phyloP scores from a whole-genome alignment of 2,113 vertebrate genomes.

The Macquaria ambigua region DNA sequence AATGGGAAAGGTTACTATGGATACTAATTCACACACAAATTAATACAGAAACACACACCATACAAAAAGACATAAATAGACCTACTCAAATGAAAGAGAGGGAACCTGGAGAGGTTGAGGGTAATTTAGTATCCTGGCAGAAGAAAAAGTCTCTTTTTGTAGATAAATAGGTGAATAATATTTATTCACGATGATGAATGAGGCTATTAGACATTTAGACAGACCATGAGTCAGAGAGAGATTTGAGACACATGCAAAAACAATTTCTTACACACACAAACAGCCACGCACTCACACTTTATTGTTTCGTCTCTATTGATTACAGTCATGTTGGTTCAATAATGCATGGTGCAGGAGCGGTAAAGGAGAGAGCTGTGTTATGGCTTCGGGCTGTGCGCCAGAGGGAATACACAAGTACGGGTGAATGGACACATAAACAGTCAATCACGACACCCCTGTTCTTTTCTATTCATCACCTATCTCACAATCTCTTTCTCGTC shows the following conservation, averaged over 20 bases:
- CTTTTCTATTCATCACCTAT: constrained; percentile 32
- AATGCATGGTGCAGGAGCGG: constrained; percentile 53
- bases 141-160: constrained; percentile 43
- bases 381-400: constrained; percentile 28
- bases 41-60: constrained; percentile 40
- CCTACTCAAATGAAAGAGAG: constrained; percentile 23
- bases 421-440: constrained; percentile 42
- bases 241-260: constrained; percentile 50
- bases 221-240: constrained; percentile 46
- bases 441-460: constrained; percentile 34
- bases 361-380: constrained; percentile 33
- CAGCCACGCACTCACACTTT: constrained; percentile 25
- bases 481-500: constrained; percentile 32
- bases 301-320: constrained; percentile 57
- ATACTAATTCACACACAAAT: constrained; percentile 48
- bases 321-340: constrained; percentile 65
- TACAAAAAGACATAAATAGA: constrained; percentile 39
- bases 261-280: constrained; percentile 27
- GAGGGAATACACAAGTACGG: constrained; percentile 33
- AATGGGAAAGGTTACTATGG: constrained; percentile 35
- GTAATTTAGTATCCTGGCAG: constrained; percentile 50
- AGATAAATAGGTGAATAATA: constrained; percentile 50
- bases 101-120: constrained; percentile 32
- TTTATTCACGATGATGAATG: constrained; percentile 69
- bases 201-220: constrained; percentile 63